These are phyloP conservation scores for Rallus crepitans DNA, from an alignment of 2,797 vertebrate species.

Conservation along the genomic window DNA sequence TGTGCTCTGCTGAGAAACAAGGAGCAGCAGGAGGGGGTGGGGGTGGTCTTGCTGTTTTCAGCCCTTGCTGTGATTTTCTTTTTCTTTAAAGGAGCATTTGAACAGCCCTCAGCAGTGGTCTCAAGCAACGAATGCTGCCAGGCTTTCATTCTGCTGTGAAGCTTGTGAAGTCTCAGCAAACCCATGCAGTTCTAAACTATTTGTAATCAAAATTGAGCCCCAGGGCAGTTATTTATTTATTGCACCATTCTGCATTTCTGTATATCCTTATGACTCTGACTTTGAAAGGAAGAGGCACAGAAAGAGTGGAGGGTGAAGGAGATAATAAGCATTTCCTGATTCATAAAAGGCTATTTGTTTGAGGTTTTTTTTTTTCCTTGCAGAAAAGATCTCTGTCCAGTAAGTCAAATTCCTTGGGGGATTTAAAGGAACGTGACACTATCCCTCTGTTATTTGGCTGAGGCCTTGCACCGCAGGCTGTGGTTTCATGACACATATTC, in stretches of 20 bases:
- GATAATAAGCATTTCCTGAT: conserved; percentile 15
- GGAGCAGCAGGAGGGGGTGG: neutral
- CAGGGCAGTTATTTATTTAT: neutral
- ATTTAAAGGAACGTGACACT: conserved; percentile 34
- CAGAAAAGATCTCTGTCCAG: conserved; percentile 1
- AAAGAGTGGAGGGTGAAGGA: neutral
- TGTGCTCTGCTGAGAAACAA: neutral
- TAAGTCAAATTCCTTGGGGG: conserved; percentile 29
- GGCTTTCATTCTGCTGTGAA: neutral
- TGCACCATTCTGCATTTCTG: neutral
- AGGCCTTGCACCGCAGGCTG: neutral
- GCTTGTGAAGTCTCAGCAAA: neutral
- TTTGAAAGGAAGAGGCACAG: neutral
- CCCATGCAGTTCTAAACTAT: neutral
- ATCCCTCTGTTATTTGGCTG: neutral
- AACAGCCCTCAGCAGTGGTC: neutral
- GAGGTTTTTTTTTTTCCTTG: neutral
- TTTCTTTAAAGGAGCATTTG: neutral
- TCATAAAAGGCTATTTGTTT: conserved; percentile 13
- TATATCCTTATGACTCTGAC: neutral
- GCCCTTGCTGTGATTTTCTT: neutral
- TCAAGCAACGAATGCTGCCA: neutral
- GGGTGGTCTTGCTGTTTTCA: neutral
- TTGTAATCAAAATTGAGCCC: neutral
- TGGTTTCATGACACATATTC: neutral